Percentiles rank a stretch among this genome's conserved stretches.
phyloP scores from a whole-genome alignment of 1,140 invertebrate genomes.

The Bombus balteatus region DNA sequence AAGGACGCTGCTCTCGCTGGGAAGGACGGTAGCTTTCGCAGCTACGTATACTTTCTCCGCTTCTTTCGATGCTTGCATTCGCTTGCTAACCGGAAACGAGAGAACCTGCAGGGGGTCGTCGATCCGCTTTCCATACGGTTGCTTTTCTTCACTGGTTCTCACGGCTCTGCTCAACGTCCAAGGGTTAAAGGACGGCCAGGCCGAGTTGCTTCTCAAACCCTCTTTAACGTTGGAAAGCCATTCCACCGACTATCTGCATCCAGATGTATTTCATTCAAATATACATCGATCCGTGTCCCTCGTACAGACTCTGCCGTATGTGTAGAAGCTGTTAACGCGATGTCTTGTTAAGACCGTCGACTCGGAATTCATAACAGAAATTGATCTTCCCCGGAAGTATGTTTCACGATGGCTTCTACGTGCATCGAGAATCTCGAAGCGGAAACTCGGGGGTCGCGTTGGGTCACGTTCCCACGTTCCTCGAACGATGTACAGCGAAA shows the following conservation, averaged over 20 bases:
- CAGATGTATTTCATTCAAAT: constrained; percentile 21
- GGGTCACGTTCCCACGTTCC: background rate
- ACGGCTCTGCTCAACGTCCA: constrained; percentile 11
- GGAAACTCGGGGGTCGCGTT: background rate
- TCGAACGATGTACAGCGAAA: background rate
- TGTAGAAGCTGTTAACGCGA: background rate
- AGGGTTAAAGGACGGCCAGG: constrained; percentile 33
- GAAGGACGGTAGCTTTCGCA: background rate
- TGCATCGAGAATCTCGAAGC: background rate
- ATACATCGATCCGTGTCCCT: background rate
- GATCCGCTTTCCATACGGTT: constrained; percentile 44
- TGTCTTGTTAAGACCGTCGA: background rate
- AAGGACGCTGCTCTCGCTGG: constrained; percentile 4
- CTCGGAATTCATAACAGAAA: background rate
- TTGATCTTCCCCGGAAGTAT: background rate
- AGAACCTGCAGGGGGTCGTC: constrained; percentile 26
- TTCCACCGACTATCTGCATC: background rate
- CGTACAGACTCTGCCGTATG: too few species aligned
- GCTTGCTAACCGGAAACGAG: constrained; percentile 44
- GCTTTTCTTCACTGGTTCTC: background rate
- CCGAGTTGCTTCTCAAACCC: constrained; percentile 19
- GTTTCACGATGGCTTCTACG: too few species aligned
- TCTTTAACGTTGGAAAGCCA: constrained; percentile 29
- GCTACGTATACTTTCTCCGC: background rate
- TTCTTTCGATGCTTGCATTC: constrained; percentile 29